Conservation (phyloP, 2,888 invertebrate species). For the Zygothrica quintamaculata region DNA sequence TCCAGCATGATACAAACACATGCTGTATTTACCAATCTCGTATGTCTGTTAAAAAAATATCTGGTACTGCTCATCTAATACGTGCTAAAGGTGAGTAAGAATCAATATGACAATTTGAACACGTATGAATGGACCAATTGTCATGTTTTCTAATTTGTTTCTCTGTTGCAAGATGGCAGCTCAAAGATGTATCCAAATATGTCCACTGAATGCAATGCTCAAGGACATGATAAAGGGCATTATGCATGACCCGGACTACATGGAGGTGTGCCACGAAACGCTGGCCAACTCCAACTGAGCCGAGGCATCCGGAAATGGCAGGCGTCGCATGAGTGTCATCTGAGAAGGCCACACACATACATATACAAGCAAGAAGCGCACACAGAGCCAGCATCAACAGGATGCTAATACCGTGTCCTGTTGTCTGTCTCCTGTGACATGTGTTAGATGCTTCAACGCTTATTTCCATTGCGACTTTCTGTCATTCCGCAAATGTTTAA, state of each 20-base stretch:
- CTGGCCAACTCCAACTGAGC: slow-evolving; percentile 87
- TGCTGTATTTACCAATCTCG: slow-evolving; percentile 97
- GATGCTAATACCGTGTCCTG: slow-evolving; percentile 16
- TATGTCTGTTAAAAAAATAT: slow-evolving; percentile 96
- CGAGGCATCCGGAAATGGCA: slow-evolving; percentile 76
- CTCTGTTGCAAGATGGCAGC: slow-evolving; percentile 89
- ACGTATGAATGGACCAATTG: slow-evolving; percentile 9
- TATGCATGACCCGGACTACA: slow-evolving; percentile 97
- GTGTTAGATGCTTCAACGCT: no score
- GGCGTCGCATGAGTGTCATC: slow-evolving; percentile 78
- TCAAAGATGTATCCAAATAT: slow-evolving; percentile 97
- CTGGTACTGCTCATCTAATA: slow-evolving; percentile 93
- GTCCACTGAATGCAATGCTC: slow-evolving; percentile 96
- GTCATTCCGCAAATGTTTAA: slow-evolving; percentile 61
- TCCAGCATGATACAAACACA: slow-evolving; percentile 96
- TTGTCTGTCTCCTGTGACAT: slow-evolving; percentile 7
- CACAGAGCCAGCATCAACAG: slow-evolving; percentile 11
- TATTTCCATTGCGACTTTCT: slow-evolving; percentile 61
- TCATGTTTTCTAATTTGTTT: slow-evolving; percentile 20
- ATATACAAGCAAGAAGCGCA: slow-evolving; percentile 22
- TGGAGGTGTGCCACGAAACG: slow-evolving; percentile 96
- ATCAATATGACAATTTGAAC: neutral
- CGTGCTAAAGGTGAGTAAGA: slow-evolving; percentile 90
- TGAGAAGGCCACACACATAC: slow-evolving; percentile 57
- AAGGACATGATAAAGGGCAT: slow-evolving; percentile 99